Base-by-base conservation (phyloP, 1,140 invertebrate genomes). In the Cherax destructor region DNA sequence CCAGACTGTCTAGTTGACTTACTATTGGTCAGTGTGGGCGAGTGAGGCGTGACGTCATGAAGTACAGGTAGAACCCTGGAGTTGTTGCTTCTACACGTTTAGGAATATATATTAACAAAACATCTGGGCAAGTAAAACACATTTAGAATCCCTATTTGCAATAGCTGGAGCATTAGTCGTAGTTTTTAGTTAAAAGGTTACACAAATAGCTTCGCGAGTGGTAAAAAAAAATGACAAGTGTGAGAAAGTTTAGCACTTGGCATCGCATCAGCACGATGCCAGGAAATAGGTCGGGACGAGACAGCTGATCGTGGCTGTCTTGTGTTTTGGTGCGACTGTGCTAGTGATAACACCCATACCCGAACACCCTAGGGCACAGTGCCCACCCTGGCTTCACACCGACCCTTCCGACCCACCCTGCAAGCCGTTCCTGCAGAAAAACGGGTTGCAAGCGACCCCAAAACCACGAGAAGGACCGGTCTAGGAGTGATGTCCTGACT, bases 211-310 rank as follows among this genome's bases (percentile, higher is more conserved):
- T 41, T 41, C 30, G 0, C 30, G 61, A 65, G 61, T 16, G 13
- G 18, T 65, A 30, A 7, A 30, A 4, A n/a, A 74, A 30, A 74
- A 30, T 72, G 10, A 21, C 21, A 16, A 69, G 24, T 21, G 16
- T 3, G 11, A n/a, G 2, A 87, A 87, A 78, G 47, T 79, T n/a
- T 56, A 4, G 52, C 86, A 87, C 86, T 78, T 52, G 86, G n/a
- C 56, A 79, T 21, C 76, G 52, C 7, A 49, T 18, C 16, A 11
- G 18, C 76, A 87, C 76, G 86, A 80, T 87, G 76, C 86, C 86
- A 80, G 86, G 86, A 87, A 87, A 87, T 87, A 87, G 86, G 86
- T 87, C 86, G 86, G 77, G 16, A 24, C 50, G 24, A 83, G 85
- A 87, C 86, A 87, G 86, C 86, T 87, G 86, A 87, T 87, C 76